phyloP scores from a whole-genome alignment of 37 sponge, comb jelly and placozoan species.

The Hexactinellida sp. region DNA sequence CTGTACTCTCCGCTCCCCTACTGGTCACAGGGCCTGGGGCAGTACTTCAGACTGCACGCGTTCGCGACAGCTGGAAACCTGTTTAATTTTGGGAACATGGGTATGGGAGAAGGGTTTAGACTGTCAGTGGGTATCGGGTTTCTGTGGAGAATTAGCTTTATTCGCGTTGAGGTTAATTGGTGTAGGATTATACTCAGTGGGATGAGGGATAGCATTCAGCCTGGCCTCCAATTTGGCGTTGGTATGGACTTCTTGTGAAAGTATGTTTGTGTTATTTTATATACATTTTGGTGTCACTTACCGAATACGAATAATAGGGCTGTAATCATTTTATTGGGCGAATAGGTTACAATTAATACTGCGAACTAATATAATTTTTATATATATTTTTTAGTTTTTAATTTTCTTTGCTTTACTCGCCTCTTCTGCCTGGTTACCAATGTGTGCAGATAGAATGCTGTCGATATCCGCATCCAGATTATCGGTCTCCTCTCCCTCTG shows the following conservation, averaged over 20 bases:
- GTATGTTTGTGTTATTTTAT: not conserved
- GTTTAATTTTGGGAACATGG: not conserved
- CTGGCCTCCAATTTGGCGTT: constrained; percentile 69
- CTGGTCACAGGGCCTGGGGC: constrained; percentile 21
- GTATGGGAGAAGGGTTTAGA: not conserved
- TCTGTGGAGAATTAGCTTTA: not conserved
- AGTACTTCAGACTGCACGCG: constrained; percentile 34
- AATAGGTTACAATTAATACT: too few species aligned
- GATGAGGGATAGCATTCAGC: constrained; percentile 23
- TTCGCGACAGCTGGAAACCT: constrained; percentile 68
- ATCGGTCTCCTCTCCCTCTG: not conserved
- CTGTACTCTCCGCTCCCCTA: constrained; percentile 60
- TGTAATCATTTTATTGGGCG: too few species aligned
- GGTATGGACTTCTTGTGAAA: constrained; percentile 59
- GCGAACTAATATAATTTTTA: too few species aligned
- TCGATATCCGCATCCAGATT: not conserved
- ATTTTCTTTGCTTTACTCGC: not conserved
- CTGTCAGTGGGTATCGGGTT: not conserved
- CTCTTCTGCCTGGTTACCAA: not conserved
- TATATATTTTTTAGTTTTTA: not conserved
- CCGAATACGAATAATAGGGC: too few species aligned
- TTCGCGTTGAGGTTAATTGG: not conserved
- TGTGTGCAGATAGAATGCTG: not conserved
- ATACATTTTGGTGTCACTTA: too few species aligned
- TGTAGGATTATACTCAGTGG: not conserved